Base-by-base conservation (phyloP, 2,113 vertebrate genomes). In the Larimichthys polyactis region DNA sequence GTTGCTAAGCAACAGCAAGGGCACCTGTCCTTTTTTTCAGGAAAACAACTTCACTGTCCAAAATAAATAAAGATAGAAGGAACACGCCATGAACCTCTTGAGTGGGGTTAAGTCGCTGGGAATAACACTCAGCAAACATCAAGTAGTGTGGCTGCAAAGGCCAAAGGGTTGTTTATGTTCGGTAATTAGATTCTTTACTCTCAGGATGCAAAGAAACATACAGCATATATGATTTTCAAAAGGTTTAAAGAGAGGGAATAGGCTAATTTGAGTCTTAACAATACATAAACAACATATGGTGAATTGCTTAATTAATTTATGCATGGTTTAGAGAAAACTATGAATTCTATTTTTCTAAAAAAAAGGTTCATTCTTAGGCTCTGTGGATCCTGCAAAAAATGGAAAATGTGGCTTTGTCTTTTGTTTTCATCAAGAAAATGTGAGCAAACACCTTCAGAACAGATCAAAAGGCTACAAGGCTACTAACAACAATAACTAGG, bases 1-100 rank as follows among this genome's bases (percentile, higher is more conserved):
- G 95, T 96, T 96, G 92, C 96, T 90, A 95, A 67, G 96, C 95
- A 97, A 96, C 95, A 68, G 59, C 63, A 55, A 82, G 76, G 90
- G 86, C 89, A 89, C 82, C 8, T 71, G 66, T 17, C 46, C 60
- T 40, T 57, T 76, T 24, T 77, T 85, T 36, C 84, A 73, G 84
- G 65, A 81, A 84, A 89, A 87, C 81, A 86, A 85, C 84, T 79
- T 86, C 76, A 75, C 58, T 68, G 80, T 89, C 88, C 79, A 80
- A 82, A 88, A 85, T 83, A 89, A 90, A 91, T 91, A 87, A 90
- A 85, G 83, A 91, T 63, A 43, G 89, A 89, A n/a, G 65, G 73
- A 86, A 27, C 51, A 70, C 78, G 57, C 67, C 62, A 5, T 84
- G 86, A 90, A 81, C 83, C 77, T 82, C 86, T 84, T 66, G 49